Conservation (phyloP, 2,888 invertebrate genomes). For the Hofmannophila pseudospretella region DNA sequence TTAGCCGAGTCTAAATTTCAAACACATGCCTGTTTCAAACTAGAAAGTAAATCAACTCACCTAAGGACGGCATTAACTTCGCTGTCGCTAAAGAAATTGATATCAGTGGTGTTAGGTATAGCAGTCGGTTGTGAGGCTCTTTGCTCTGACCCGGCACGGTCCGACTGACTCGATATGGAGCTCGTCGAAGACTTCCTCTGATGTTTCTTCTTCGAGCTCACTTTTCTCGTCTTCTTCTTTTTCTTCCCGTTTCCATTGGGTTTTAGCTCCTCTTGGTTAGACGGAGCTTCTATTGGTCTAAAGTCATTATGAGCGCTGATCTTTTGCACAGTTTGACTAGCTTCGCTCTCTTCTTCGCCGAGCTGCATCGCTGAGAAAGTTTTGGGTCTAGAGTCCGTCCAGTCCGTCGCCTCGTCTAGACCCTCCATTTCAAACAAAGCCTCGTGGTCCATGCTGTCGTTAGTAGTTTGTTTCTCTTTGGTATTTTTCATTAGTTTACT, state of each 20-base stretch:
- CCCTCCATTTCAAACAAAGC: constrained; percentile 84
- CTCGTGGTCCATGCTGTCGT: constrained; percentile 65
- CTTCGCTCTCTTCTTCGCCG: constrained; percentile 60
- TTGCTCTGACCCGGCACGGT: constrained; percentile 68
- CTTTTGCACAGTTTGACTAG: constrained; percentile 77
- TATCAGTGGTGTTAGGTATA: constrained; percentile 52
- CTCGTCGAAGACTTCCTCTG: constrained; percentile 83
- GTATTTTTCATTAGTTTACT: constrained; percentile 67
- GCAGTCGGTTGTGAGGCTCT: constrained; percentile 49
- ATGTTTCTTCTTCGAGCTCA: constrained; percentile 88
- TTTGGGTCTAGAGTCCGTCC: constrained; percentile 71
- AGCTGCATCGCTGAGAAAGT: constrained; percentile 77
- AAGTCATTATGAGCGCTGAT: constrained; percentile 82
- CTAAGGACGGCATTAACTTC: constrained; percentile 85
- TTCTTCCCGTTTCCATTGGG: constrained; percentile 80
- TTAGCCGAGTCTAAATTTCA: constrained; percentile 1
- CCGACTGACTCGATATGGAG: constrained; percentile 72
- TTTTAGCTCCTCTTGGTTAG: constrained; percentile 66
- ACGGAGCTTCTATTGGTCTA: constrained; percentile 72
- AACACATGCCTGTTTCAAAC: constrained; percentile 8
- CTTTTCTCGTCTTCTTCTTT: constrained; percentile 88
- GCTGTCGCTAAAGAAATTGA: constrained; percentile 94
- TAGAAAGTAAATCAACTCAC: constrained; percentile 45
- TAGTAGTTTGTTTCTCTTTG: constrained; percentile 39
- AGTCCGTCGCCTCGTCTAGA: constrained; percentile 75